A percentile compares a stretch with the other conserved stretches of the same genome.
Conservation (phyloP, 53 echinoderm and acorn worm species). For the Mesocentrotus franciscanus region DNA sequence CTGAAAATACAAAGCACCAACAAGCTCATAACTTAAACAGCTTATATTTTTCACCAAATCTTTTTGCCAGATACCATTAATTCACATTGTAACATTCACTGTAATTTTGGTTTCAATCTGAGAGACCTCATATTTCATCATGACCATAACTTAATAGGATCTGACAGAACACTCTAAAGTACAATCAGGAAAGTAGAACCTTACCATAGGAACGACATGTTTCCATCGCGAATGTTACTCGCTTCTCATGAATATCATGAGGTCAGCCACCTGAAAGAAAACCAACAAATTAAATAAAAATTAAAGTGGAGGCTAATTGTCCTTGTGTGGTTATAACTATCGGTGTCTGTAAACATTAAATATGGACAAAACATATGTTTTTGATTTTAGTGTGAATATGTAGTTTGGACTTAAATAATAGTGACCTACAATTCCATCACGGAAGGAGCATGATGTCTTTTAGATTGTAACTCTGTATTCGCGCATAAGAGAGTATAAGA, state of each 20-base stretch:
- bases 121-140: background rate
- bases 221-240: conserved; percentile 30
- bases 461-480: no score
- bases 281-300: background rate
- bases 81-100: no score
- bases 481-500: no score
- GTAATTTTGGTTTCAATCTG: no score
- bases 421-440: no score
- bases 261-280: background rate
- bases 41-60: no score
- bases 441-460: no score
- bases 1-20: no score
- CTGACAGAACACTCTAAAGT: background rate
- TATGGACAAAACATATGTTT: background rate
- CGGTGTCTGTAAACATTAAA: background rate
- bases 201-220: conserved; percentile 41
- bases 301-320: background rate
- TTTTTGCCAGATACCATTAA: no score
- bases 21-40: no score
- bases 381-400: background rate
- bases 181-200: background rate
- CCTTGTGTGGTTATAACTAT: background rate
- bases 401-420: background rate
- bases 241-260: conserved; percentile 1
- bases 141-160: background rate